A percentile compares a stretch with the other conserved stretches of the same genome.
Conservation (phyloP, 2,888 invertebrate species). For the Chrysolina oricalcia region DNA sequence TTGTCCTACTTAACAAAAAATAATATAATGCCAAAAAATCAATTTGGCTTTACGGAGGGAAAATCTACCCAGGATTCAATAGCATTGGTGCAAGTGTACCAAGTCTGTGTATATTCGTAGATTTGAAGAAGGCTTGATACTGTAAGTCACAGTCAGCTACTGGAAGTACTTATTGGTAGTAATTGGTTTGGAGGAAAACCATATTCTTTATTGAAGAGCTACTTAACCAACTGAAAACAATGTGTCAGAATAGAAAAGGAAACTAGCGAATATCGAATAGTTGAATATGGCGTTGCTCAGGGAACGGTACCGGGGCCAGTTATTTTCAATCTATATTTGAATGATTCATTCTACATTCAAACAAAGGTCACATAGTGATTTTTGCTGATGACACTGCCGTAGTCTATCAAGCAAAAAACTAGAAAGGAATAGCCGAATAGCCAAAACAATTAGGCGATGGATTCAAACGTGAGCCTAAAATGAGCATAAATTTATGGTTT, state of each 20-base stretch:
- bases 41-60: background rate
- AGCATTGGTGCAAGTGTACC: no score
- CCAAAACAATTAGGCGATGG: no score
- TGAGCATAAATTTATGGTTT: no score
- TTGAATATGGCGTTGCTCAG: background rate
- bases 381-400: background rate
- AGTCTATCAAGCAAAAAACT: no score
- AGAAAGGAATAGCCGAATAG: no score
- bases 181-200: background rate
- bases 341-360: background rate
- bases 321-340: constrained; percentile 14
- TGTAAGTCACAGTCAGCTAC: no score
- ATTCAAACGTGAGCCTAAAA: no score
- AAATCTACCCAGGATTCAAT: background rate
- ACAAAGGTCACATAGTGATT: background rate
- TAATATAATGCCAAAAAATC: background rate
- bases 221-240: background rate
- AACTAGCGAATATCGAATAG: background rate
- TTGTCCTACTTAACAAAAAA: background rate
- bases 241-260: background rate
- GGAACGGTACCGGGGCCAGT: background rate
- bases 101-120: no score
- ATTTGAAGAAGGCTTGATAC: background rate
- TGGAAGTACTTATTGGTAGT: no score
- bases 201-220: background rate